phyloP scores from a whole-genome alignment of 2,888 invertebrate species.

The Mactromeris polynyma region DNA sequence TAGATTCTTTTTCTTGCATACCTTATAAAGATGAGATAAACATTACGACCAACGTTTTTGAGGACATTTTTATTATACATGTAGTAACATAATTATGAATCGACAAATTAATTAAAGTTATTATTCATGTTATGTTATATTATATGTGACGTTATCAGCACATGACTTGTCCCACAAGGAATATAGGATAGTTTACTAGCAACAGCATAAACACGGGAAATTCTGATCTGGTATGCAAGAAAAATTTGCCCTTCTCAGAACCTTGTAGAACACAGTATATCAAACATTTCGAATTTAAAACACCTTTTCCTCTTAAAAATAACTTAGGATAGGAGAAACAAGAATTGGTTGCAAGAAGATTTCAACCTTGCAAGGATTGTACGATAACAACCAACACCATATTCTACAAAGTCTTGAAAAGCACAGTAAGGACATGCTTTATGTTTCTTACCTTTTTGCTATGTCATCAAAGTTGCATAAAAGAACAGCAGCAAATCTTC shows the following conservation, averaged over 20 bases:
- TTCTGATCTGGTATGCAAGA: no score
- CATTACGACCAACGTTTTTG: no score
- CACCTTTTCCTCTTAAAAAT: background rate
- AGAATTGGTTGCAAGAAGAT: background rate
- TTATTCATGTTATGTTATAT: no score
- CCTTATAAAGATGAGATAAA: no score
- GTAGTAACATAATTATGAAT: no score
- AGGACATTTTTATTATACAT: no score
- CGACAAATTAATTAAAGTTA: no score
- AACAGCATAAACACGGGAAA: no score
- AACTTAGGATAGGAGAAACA: background rate
- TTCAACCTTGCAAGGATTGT: background rate
- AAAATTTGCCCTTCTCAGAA: constrained; percentile 18
- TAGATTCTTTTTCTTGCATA: no score
- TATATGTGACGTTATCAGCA: no score
- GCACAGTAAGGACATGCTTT: constrained; percentile 11
- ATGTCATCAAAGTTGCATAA: background rate
- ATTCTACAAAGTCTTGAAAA: constrained; percentile 29
- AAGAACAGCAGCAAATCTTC: background rate
- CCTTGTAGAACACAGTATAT: constrained; percentile 6
- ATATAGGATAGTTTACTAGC: no score
- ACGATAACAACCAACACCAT: background rate
- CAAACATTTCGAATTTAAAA: background rate
- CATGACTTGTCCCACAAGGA: no score
- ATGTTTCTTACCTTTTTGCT: background rate